Base-by-base conservation (phyloP, 2,113 vertebrate genomes). In the Rhinoptilus africanus region DNA sequence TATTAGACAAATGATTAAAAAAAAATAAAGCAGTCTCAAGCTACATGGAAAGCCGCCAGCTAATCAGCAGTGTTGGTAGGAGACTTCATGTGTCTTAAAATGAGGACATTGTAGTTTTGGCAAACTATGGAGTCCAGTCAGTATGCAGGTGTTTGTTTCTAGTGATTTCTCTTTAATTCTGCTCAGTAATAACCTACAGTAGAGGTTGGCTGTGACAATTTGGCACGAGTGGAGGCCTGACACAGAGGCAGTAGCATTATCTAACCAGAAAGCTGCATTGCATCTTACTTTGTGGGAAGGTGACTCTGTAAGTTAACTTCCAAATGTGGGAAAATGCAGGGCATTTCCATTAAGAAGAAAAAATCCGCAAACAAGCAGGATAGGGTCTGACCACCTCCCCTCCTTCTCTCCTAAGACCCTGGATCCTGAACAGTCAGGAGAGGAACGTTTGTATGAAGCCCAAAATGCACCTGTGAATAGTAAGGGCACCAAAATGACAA, bases 231-330 rank as follows among this genome's bases (percentile, higher is more conserved):
- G 51, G 28, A 80, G 45, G 37, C 63, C 60, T 96, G 90, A 93
- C 79, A 95, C 37, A 50, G 53, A 83, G 48, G 45, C 88, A 73
- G 32, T 62, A 74, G 63, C 59, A 72, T 91, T 94, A 92, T 63
- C 94, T 93, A 85, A 94, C 74, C 71, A 82, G 71, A 96, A 96
- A 93, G 57, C 92, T 95, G 96, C 93, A 92, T 54, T 96, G 92
- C 92, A 96, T 83, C 88, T 89, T 69, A 39, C 54, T 90, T 87
- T 94, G 90, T 76, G 82, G 63, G 59, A 94, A 96, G 87, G 92
- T 94, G 60, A 94, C 57, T 12, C 57, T 66, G 74, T 43, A 91
- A 92, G 73, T 81, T 67, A 81, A 45, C 35, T 89, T 92, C 22
- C n/a, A 91, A 91, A 78, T 39, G 28, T 13, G 7, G 83, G 59